Base-by-base conservation (phyloP, 2,113 vertebrate species). In the Puma concolor region DNA sequence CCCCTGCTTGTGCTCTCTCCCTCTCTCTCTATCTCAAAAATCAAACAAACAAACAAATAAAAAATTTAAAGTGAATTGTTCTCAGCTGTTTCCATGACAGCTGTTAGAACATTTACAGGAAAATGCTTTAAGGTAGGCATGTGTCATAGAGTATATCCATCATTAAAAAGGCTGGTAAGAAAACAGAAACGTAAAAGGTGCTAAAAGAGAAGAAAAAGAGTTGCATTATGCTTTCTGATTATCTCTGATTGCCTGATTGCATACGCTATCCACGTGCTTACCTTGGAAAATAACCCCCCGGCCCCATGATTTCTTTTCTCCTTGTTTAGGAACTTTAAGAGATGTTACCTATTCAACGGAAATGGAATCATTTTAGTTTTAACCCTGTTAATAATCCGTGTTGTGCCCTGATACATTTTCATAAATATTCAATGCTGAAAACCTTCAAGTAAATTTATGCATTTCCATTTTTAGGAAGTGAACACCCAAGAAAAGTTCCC, bases 341-440 rank as follows among this genome's bases (percentile, higher is more conserved):
- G 33, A 88, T 38, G 29, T 77, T 69, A 85, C 29, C 77, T 79
- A 14, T 23, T 48, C 16, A 8, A 31, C 12, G n/a, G 52, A 95
- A 57, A 76, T 36, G 52, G 50, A n/a, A 74, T 44, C 93, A 79
- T 93, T 85, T 86, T 80, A 66, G 66, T 80, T 95, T 79, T 57
- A 79, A 77, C 91, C 52, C 71, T 79, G 74, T 79, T 95, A 96
- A 85, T 72, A 94, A 91, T 57, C 77, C 36, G 80, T 88, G 63
- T 72, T 95, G 86, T 80, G 9, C 57, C 77, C n/a, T 71, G 91
- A 93, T 86, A 88, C 92, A 83, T 93, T 96, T 95, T 96, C 85
- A 94, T 94, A 96, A 97, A 96, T 97, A 94, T 96, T 97, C 88
- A 97, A 86, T 21, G 83, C 80, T 74, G 66, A 94, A 96, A 52